phyloP scores from a whole-genome alignment of 92 coral and sea anemone species.

The Porites evermanni region DNA sequence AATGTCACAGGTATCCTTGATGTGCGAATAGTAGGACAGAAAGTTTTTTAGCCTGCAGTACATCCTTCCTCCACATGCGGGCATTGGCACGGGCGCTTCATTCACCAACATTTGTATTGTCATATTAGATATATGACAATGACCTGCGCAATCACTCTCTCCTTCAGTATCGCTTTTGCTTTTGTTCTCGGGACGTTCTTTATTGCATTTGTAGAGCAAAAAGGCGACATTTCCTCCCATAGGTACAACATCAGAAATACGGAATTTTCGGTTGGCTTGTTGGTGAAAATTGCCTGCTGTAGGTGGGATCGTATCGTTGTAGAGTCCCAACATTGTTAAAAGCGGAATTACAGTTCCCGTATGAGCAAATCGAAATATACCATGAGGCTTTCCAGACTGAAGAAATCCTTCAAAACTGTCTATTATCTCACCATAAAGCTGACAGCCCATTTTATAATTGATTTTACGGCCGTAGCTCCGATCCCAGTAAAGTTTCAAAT shows the following conservation, averaged over 20 bases:
- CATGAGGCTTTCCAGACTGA: constrained; percentile 64
- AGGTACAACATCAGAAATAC: constrained; percentile 73
- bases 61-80: constrained; percentile 71
- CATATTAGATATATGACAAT: constrained; percentile 22
- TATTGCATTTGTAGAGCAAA: constrained; percentile 73
- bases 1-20: constrained; percentile 72
- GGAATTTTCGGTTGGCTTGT: constrained; percentile 73
- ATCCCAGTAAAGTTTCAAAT: constrained; percentile 72
- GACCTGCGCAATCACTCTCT: background rate
- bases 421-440: constrained; percentile 63
- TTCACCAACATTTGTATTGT: constrained; percentile 76
- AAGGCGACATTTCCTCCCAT: constrained; percentile 91
- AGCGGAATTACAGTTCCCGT: constrained; percentile 82
- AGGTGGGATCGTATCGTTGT: constrained; percentile 69
- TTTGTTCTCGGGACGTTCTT: constrained; percentile 1
- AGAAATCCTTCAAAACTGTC: constrained; percentile 50
- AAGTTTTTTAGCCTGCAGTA: constrained; percentile 68
- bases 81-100: constrained; percentile 76
- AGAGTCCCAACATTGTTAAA: constrained; percentile 77
- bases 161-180: background rate
- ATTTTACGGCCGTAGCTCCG: constrained; percentile 80
- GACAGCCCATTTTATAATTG: constrained; percentile 83
- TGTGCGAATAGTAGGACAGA: constrained; percentile 55
- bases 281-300: constrained; percentile 75
- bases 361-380: constrained; percentile 87